Conservation (phyloP, 2,797 vertebrate species). For the Rhodeus uyekii region DNA sequence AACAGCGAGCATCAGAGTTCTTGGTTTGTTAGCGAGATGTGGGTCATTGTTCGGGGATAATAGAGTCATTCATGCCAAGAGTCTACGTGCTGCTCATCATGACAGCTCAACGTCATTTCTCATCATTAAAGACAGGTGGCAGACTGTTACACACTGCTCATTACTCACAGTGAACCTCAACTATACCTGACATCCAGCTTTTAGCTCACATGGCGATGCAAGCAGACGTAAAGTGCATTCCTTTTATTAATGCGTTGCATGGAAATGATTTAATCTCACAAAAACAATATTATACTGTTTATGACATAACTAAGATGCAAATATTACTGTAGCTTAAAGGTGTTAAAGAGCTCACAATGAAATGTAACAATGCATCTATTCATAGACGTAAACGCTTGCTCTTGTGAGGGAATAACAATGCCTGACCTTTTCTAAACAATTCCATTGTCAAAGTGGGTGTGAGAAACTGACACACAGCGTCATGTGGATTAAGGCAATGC, state of each 20-base stretch:
- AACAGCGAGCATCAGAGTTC: slow-evolving; percentile 14
- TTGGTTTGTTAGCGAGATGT: slow-evolving; percentile 23
- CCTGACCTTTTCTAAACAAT: slow-evolving; percentile 42
- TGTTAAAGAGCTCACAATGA: not conserved
- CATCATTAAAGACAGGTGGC: not conserved
- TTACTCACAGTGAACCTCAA: not conserved
- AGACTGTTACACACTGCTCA: too few relatives aligned
- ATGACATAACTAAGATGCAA: not conserved
- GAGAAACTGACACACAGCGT: not conserved
- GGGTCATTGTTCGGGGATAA: slow-evolving; percentile 32
- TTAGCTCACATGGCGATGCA: not conserved
- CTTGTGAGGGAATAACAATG: slow-evolving; percentile 27
- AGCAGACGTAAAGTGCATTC: not conserved
- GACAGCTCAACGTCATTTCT: not conserved
- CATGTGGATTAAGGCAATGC: not conserved
- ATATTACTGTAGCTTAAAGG: not conserved
- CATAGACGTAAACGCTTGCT: not conserved
- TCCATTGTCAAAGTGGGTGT: slow-evolving; percentile 17
- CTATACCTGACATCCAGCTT: not conserved
- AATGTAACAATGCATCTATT: not conserved
- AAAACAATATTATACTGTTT: not conserved
- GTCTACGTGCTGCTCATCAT: slow-evolving; percentile 43
- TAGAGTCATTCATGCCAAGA: not conserved
- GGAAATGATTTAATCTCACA: not conserved
- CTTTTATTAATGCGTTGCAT: not conserved